Conservation (phyloP, 2,113 vertebrate genomes). For the Laticauda colubrina region DNA sequence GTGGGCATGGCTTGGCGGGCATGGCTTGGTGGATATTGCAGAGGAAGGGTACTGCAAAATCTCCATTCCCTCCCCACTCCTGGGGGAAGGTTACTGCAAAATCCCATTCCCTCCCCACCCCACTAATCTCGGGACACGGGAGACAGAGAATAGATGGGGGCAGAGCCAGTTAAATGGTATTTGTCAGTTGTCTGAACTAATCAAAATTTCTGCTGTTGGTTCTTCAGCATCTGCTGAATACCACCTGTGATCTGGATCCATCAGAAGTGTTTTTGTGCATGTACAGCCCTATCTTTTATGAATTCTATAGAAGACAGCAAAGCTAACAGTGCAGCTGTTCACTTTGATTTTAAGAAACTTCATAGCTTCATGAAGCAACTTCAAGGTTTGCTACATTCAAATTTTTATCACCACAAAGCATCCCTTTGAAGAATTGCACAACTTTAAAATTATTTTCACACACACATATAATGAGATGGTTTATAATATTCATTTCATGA, state of each 20-base stretch:
- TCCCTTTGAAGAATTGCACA: not conserved
- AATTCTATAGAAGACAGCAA: not conserved
- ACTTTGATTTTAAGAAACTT: not conserved
- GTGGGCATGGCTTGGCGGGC: too few relatives aligned
- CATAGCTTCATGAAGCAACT: not conserved
- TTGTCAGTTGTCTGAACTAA: too few relatives aligned
- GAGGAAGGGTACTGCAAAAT: too few relatives aligned
- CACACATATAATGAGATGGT: slow-evolving; percentile 19
- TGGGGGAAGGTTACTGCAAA: too few relatives aligned
- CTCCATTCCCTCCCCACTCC: too few relatives aligned
- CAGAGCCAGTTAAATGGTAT: too few relatives aligned
- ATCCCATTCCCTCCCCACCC: too few relatives aligned
- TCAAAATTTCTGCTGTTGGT: too few relatives aligned
- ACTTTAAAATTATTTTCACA: slow-evolving; percentile 22
- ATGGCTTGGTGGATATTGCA: too few relatives aligned
- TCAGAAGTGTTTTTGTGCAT: not conserved
- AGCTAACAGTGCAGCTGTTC: not conserved
- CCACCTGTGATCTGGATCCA: not conserved
- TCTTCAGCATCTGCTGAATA: too few relatives aligned
- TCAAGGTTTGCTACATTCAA: not conserved
- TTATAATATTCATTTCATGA: not conserved
- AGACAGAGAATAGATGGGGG: too few relatives aligned
- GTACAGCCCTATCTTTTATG: not conserved
- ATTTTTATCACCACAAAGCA: not conserved
- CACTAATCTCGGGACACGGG: too few relatives aligned